Conservation (phyloP, 2,888 invertebrate species). For the Dicranocentrus wangi region DNA sequence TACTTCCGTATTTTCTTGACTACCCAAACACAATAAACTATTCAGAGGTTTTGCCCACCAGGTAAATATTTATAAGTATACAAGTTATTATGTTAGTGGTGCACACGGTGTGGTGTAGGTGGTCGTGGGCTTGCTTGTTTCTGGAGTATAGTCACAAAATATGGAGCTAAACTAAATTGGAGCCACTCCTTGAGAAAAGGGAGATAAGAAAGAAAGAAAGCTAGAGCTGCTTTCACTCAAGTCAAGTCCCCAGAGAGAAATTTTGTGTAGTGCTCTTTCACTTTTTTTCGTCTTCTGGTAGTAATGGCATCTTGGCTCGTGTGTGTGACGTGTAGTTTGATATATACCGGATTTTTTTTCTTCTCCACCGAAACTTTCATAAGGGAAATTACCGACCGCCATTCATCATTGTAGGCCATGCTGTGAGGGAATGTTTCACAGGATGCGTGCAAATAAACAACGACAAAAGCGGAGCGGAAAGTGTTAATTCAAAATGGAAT, state of each 20-base stretch:
- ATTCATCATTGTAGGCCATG: constrained; percentile 56
- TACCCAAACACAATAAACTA: constrained; percentile 18
- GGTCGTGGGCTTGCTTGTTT: no score
- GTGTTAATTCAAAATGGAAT: constrained; percentile 51
- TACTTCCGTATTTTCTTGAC: constrained; percentile 42
- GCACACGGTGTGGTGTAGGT: background rate
- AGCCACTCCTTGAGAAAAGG: constrained; percentile 44
- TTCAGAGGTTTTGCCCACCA: background rate
- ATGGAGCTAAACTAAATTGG: constrained; percentile 26
- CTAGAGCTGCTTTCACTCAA: constrained; percentile 52
- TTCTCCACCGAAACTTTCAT: constrained; percentile 48
- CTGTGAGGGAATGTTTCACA: constrained; percentile 55
- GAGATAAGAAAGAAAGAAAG: constrained; percentile 37
- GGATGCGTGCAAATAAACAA: constrained; percentile 40
- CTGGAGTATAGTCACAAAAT: no score
- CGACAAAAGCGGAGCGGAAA: constrained; percentile 24
- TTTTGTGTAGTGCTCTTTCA: constrained; percentile 24
- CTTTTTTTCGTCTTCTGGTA: no score
- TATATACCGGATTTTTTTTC: background rate
- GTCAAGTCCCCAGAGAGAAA: background rate
- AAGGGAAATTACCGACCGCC: constrained; percentile 60
- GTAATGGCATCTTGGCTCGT: constrained; percentile 28
- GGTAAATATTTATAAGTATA: constrained; percentile 12
- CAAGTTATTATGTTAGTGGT: background rate
- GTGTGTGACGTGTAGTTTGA: constrained; percentile 9